Evolutionary conservation across 2,888 invertebrate genomes (phyloP).

Genomic region (Drosophila subsilvestris): DNA sequence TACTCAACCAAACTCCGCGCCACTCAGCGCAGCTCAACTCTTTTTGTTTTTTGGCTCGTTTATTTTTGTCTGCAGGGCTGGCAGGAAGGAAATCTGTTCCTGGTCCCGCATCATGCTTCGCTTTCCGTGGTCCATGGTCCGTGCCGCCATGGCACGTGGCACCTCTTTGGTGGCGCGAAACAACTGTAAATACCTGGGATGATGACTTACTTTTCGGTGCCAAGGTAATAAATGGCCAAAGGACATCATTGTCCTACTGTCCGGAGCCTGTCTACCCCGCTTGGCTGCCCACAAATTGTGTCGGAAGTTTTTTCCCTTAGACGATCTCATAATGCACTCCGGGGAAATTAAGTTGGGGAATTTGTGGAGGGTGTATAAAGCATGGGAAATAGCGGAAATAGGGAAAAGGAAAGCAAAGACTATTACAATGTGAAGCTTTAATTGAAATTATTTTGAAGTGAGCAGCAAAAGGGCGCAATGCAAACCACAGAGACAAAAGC

Average conservation of each 20-base stretch:
- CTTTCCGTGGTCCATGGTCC: conserved; percentile 17
- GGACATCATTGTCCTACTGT: conserved; percentile 37
- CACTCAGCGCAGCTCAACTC: conserved; percentile 37
- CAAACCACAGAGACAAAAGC: background rate
- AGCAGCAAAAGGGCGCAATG: background rate
- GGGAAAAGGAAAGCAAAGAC: background rate
- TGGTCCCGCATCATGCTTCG: conserved; percentile 34
- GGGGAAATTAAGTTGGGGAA: conserved; percentile 2
- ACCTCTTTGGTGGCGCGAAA: conserved; percentile 47
- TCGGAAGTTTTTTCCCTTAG: background rate
- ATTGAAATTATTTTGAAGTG: background rate
- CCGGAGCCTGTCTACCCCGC: background rate
- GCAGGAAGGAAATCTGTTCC: conserved; percentile 64
- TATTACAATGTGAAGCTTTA: background rate
- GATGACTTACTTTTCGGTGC: conserved; percentile 75
- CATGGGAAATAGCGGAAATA: background rate
- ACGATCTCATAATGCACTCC: conserved; percentile 9
- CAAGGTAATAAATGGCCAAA: conserved; percentile 71
- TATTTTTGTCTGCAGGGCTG: conserved; percentile 56
- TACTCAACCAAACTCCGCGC: background rate
- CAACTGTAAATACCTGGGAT: conserved; percentile 73
- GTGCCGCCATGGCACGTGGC: conserved; percentile 49
- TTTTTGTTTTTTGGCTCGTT: conserved; percentile 38
- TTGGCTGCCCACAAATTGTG: conserved; percentile 24
- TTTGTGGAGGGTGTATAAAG: background rate